Evolutionary conservation across 2,888 invertebrate genomes (phyloP).

Genomic region (Patella caerulea): DNA sequence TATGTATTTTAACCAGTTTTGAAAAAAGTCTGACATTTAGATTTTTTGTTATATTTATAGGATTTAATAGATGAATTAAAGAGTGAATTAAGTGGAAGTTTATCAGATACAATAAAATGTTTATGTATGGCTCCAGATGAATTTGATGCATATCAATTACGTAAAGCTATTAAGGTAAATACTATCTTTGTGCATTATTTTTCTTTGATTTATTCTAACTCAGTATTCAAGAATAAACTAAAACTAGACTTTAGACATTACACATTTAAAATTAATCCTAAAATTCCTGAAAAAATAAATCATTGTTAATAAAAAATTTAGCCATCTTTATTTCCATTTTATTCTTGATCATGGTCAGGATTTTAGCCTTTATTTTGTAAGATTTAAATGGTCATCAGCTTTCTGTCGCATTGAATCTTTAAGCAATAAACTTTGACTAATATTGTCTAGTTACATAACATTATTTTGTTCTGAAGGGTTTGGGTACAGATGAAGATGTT

Average conservation of each 20-base stretch:
- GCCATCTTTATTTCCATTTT: not conserved
- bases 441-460: too few relatives aligned
- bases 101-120: conserved; percentile 60
- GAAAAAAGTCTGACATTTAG: not conserved
- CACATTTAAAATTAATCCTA: not conserved
- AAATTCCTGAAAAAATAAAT: too few relatives aligned
- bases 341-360: not conserved
- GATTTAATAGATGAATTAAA: conserved; percentile 68
- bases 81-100: conserved; percentile 69
- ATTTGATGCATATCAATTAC: conserved; percentile 69
- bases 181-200: not conserved
- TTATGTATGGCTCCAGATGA: conserved; percentile 67
- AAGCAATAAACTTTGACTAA: too few relatives aligned
- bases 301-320: not conserved
- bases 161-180: conserved; percentile 67
- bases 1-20: too few relatives aligned
- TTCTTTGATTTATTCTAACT: not conserved
- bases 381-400: too few relatives aligned
- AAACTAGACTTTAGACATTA: not conserved
- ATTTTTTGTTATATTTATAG: conserved; percentile 40
- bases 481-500: conserved; percentile 71
- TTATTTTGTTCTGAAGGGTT: conserved; percentile 53
- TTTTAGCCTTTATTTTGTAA: too few relatives aligned
- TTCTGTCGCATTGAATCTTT: too few relatives aligned
- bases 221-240: not conserved